Conservation (phyloP, 1,140 invertebrate species). For the Mamestra configurata region DNA sequence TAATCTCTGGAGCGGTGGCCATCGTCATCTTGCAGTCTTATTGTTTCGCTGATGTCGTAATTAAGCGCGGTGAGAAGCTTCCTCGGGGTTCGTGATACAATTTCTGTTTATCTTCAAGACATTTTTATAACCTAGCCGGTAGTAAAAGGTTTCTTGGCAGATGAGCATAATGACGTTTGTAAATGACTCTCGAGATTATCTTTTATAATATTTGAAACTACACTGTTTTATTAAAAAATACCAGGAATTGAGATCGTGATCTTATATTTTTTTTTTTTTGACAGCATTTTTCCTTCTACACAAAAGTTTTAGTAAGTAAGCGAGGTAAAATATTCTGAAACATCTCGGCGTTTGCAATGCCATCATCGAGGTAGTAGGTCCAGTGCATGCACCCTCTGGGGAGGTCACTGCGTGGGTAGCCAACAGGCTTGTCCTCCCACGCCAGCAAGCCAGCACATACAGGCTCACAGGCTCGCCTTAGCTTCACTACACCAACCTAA, state of each 20-base stretch:
- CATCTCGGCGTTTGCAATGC: constrained; percentile 13
- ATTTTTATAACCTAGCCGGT: neutral
- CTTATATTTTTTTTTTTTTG: neutral
- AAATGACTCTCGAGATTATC: constrained; percentile 5
- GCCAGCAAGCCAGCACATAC: constrained; percentile 68
- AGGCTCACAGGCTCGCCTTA: constrained; percentile 73
- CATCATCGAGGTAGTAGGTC: constrained; percentile 7
- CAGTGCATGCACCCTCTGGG: constrained; percentile 50
- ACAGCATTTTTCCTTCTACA: neutral
- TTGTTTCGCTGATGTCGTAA: constrained; percentile 61
- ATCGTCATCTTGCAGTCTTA: constrained; percentile 57
- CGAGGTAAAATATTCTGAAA: constrained; percentile 30
- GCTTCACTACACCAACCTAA: constrained; percentile 51
- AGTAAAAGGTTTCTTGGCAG: constrained; percentile 2
- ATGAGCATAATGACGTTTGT: neutral
- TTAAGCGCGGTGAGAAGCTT: constrained; percentile 51
- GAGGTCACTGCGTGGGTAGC: constrained; percentile 79
- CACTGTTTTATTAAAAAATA: neutral
- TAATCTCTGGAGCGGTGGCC: constrained; percentile 68
- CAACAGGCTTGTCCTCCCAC: constrained; percentile 72
- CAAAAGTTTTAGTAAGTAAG: neutral
- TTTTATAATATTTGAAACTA: neutral
- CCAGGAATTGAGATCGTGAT: neutral
- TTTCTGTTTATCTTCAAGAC: constrained; percentile 1
- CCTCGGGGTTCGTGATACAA: constrained; percentile 16